These are phyloP conservation scores for Brachionus angularis DNA, from an alignment of 1,140 invertebrate species.

Conservation along the genomic window DNA sequence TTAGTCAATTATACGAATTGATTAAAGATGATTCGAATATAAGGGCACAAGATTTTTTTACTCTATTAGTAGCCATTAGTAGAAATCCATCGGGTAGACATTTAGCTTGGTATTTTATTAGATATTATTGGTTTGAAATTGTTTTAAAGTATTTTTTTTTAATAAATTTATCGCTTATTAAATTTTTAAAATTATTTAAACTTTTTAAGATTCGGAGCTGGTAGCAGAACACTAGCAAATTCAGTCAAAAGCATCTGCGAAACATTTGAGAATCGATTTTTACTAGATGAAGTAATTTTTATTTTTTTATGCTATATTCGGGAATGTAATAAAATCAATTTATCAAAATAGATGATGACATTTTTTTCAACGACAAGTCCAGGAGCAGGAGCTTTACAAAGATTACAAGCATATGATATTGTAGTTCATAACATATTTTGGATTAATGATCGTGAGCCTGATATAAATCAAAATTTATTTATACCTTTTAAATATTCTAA, in stretches of 20 bases:
- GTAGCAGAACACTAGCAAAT: slow-evolving; percentile 26
- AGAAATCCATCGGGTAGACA: slow-evolving; percentile 26
- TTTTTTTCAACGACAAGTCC: neutral
- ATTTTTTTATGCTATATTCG: too few relatives aligned
- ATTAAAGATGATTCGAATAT: slow-evolving; percentile 7
- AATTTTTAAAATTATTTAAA: neutral
- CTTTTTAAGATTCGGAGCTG: slow-evolving; percentile 13
- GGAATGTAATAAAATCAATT: too few relatives aligned
- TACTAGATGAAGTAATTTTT: slow-evolving; percentile 1
- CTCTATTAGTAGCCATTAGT: neutral
- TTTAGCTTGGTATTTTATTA: slow-evolving; percentile 3
- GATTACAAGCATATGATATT: neutral
- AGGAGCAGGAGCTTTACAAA: neutral
- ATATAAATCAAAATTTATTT: neutral
- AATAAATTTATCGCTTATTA: too few relatives aligned
- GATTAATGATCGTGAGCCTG: neutral
- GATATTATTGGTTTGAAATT: slow-evolving; percentile 15
- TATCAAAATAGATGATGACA: neutral
- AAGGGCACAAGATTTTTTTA: slow-evolving; percentile 37
- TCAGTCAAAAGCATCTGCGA: slow-evolving; percentile 32
- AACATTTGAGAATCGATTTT: slow-evolving; percentile 16
- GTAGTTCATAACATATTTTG: neutral
- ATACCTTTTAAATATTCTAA: too few relatives aligned
- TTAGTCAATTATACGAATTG: neutral
- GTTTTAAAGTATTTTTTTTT: neutral